Base-by-base conservation (phyloP, 2,113 vertebrate genomes). In the Oncorhynchus mykiss region DNA sequence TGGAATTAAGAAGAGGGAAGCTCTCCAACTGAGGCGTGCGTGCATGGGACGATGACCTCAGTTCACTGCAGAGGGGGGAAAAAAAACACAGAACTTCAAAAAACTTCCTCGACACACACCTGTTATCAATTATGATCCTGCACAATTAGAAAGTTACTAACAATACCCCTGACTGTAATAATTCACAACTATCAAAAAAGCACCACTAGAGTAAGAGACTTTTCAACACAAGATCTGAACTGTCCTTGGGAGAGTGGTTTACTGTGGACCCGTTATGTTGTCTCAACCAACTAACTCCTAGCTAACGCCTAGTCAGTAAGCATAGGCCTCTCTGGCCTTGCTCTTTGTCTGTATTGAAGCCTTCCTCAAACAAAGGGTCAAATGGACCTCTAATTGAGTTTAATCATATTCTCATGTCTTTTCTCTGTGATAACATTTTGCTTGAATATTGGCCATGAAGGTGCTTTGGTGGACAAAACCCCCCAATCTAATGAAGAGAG, bases 81-180 rank as follows among this genome's bases (percentile, higher is more conserved):
- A 59, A 13, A 67, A 59, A 54, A 73, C 16, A 59, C 67, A 76
- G 79, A 79, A 87, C 82, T 87, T 90, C 81, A 86, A 92, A 75
- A 88, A 82, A 84, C 80, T 82, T 29, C 81, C 74, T 12, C 70
- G 67, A 78, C 24, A 13, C 84, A 86, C 91, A 91, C 91, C 89
- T 93, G 90, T 82, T 78, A 88, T 89, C 89, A 90, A 90, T 92
- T 92, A 92, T 75, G 85, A 92, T 80, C 18, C 70, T 79, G 73
- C 86, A 89, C 90, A 92, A 91, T 92, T 91, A 89, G 86, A 92
- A 88, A 82, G 82, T 84, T 86, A 80, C 88, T 86, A 86, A 89
- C 87, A 86, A 87, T 87, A 84, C 72, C 81, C 80, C 27, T 22
- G 85, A 80, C 86, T 86, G 85, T 89, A 89, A 91, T 90, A 91